These are phyloP conservation scores for Drosophila bifasciata DNA, from an alignment of 1,140 invertebrate species.

Conservation along the genomic window DNA sequence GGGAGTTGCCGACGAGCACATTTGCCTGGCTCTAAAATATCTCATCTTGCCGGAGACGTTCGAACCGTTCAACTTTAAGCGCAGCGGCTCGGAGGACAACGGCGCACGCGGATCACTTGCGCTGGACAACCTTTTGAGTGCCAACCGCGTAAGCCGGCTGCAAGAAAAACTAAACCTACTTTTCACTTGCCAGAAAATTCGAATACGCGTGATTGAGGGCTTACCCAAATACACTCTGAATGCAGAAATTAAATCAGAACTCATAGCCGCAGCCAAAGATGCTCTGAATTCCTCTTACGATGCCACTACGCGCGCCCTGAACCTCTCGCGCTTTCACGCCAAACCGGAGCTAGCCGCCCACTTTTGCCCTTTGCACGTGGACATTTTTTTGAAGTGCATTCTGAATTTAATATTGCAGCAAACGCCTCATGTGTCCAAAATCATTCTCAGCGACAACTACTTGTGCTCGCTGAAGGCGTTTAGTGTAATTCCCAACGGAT, in stretches of 20 bases:
- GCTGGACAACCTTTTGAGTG: slow-evolving; percentile 41
- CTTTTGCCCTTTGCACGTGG: slow-evolving; percentile 43
- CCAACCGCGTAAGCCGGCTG: slow-evolving; percentile 46
- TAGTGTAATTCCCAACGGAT: not conserved
- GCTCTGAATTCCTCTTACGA: slow-evolving; percentile 35
- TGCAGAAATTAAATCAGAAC: not conserved
- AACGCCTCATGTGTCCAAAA: not conserved
- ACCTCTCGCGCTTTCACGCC: slow-evolving; percentile 43
- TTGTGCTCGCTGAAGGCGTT: slow-evolving; percentile 44
- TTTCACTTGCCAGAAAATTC: slow-evolving; percentile 13
- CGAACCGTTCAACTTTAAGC: slow-evolving; percentile 35
- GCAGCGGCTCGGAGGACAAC: slow-evolving; percentile 10
- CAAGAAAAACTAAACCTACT: slow-evolving; percentile 3
- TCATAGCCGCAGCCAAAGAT: slow-evolving; percentile 2
- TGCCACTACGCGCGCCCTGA: not conserved
- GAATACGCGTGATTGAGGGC: slow-evolving; percentile 18
- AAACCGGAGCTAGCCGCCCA: slow-evolving; percentile 4
- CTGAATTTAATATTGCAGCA: not conserved
- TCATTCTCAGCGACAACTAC: slow-evolving; percentile 44
- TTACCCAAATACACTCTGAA: slow-evolving; percentile 1
- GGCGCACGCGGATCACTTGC: slow-evolving; percentile 13
- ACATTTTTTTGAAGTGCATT: slow-evolving; percentile 8
- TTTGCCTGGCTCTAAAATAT: slow-evolving; percentile 40
- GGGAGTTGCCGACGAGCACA: slow-evolving; percentile 15
- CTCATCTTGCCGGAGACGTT: slow-evolving; percentile 33